Evolutionary conservation across 1,140 invertebrate species (phyloP).

Genomic region (Caenorhabditis brenneri): DNA sequence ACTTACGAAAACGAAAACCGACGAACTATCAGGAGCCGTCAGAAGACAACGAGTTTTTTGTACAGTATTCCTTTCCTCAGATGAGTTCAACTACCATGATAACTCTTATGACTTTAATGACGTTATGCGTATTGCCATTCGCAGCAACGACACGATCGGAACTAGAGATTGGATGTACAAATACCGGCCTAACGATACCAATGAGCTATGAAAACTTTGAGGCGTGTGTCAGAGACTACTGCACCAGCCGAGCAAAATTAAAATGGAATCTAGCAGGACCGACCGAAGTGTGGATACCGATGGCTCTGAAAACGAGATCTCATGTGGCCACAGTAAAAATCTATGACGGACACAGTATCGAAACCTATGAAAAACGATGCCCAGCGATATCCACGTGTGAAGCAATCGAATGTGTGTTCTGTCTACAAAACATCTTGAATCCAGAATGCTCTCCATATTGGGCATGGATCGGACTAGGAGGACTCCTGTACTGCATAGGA

Average conservation of each 20-base stretch:
- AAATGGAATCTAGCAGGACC: neutral
- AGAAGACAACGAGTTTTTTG: neutral
- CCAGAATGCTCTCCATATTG: neutral
- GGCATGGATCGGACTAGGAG: neutral
- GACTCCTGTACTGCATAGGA: neutral
- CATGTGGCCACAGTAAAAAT: neutral
- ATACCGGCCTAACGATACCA: neutral
- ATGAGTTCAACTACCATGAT: neutral
- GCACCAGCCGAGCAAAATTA: neutral
- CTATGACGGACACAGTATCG: neutral
- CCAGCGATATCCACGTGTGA: neutral
- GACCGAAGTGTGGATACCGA: neutral
- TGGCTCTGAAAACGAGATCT: neutral
- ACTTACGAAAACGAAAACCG: neutral
- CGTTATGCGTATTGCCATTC: neutral
- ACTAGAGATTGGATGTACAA: neutral
- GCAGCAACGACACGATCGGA: neutral
- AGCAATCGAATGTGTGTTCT: neutral
- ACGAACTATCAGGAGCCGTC: neutral
- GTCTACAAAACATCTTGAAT: neutral
- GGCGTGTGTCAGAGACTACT: neutral
- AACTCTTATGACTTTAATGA: neutral
- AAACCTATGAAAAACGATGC: neutral
- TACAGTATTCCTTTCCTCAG: neutral
- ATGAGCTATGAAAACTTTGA: neutral